Evolutionary conservation across 2,888 invertebrate genomes (phyloP).

Genomic region (Tuta absoluta): DNA sequence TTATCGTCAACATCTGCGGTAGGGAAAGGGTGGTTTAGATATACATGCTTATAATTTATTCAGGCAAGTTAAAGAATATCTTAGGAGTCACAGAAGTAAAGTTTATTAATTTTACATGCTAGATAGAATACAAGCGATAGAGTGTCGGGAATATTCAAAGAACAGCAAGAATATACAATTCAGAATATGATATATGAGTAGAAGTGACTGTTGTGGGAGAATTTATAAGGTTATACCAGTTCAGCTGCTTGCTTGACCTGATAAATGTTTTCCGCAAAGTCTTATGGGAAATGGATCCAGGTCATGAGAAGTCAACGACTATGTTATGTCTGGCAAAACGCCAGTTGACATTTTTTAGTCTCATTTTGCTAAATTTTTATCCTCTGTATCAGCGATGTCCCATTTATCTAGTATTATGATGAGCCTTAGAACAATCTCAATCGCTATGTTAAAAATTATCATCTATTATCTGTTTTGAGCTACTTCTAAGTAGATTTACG

Average conservation of each 20-base stretch:
- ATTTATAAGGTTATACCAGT: neutral
- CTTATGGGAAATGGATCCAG: slow-evolving; percentile 16
- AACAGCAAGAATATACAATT: neutral
- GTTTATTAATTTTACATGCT: neutral
- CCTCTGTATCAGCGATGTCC: neutral
- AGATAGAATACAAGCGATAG: neutral
- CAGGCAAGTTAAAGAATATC: neutral
- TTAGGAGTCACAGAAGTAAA: neutral
- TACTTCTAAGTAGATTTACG: neutral
- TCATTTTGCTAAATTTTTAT: neutral
- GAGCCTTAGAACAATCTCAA: neutral
- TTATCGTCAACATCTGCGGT: slow-evolving; percentile 30
- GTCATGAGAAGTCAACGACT: slow-evolving; percentile 15
- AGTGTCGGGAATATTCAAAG: neutral
- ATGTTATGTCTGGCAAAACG: slow-evolving; percentile 16
- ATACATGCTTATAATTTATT: slow-evolving; percentile 1
- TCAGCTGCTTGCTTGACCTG: neutral
- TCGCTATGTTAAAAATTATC: too few relatives aligned
- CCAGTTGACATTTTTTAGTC: slow-evolving; percentile 14
- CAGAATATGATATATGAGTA: neutral
- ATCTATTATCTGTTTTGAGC: too few relatives aligned
- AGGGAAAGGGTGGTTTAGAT: slow-evolving; percentile 20
- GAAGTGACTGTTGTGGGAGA: neutral
- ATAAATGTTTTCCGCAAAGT: slow-evolving; percentile 8
- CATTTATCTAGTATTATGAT: neutral